Evolutionary conservation across 2,888 invertebrate species (phyloP).

Genomic region (Brachylomia viminalis): DNA sequence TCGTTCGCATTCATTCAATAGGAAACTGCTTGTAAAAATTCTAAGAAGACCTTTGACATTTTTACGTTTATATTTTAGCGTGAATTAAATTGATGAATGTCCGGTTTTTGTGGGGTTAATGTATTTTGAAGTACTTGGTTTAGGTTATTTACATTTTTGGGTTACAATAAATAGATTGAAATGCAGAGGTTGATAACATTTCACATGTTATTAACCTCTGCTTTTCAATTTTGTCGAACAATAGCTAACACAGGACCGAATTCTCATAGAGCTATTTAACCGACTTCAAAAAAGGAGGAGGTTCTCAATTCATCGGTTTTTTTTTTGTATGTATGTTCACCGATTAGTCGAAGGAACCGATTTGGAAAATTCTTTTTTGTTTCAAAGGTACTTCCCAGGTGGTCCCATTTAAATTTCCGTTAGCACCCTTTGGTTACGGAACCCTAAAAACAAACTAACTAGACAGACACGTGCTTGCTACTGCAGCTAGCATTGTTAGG

Average conservation of each 20-base stretch:
- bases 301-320: too few relatives aligned
- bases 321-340: too few relatives aligned
- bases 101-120: constrained; percentile 6
- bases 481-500: neutral
- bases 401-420: too few relatives aligned
- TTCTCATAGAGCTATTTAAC: too few relatives aligned
- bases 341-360: too few relatives aligned
- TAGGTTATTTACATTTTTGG: neutral
- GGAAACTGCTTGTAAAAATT: constrained; percentile 12
- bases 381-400: too few relatives aligned
- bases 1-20: constrained; percentile 14
- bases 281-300: too few relatives aligned
- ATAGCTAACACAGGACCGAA: neutral
- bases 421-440: too few relatives aligned
- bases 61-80: neutral
- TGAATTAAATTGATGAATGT: neutral
- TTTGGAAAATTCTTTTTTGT: too few relatives aligned
- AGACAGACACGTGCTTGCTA: neutral
- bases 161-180: neutral
- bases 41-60: neutral
- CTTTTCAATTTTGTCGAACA: neutral
- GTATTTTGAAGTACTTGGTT: constrained; percentile 15
- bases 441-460: too few relatives aligned
- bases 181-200: neutral
- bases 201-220: neutral